Evolutionary conservation across 2,113 vertebrate species (phyloP).

Genomic region (Micromys minutus): DNA sequence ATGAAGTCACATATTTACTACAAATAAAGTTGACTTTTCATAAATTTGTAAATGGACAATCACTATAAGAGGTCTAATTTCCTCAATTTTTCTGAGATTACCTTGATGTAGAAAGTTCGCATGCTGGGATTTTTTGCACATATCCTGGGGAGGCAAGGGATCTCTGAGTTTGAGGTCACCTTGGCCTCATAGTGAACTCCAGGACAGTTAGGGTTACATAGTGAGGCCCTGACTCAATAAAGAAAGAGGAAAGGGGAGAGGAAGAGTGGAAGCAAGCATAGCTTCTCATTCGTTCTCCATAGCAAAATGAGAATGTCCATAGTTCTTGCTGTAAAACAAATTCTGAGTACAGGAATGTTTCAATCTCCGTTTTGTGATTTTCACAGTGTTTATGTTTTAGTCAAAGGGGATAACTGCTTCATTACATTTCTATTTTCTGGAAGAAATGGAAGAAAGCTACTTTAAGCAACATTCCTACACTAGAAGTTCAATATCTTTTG

Average conservation of each 20-base stretch:
- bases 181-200: not conserved
- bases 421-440: not conserved
- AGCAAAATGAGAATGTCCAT: not conserved
- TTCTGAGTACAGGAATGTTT: not conserved
- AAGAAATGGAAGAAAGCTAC: not conserved
- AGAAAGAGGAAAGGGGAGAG: too few relatives aligned
- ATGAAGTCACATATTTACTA: not conserved
- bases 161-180: not conserved
- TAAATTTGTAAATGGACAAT: not conserved
- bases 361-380: not conserved
- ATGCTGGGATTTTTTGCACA: not conserved
- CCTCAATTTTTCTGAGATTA: not conserved
- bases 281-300: not conserved
- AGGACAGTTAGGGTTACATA: not conserved
- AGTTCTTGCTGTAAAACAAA: not conserved
- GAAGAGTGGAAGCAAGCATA: not conserved
- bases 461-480: not conserved
- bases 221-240: not conserved
- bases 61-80: not conserved
- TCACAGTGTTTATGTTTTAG: not conserved
- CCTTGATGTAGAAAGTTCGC: slow-evolving; percentile 26
- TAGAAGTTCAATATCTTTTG: not conserved
- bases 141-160: not conserved
- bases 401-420: not conserved
- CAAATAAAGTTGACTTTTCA: slow-evolving; percentile 20